phyloP scores from a whole-genome alignment of 2,113 vertebrate genomes.

The Misgurnus mizolepis region DNA sequence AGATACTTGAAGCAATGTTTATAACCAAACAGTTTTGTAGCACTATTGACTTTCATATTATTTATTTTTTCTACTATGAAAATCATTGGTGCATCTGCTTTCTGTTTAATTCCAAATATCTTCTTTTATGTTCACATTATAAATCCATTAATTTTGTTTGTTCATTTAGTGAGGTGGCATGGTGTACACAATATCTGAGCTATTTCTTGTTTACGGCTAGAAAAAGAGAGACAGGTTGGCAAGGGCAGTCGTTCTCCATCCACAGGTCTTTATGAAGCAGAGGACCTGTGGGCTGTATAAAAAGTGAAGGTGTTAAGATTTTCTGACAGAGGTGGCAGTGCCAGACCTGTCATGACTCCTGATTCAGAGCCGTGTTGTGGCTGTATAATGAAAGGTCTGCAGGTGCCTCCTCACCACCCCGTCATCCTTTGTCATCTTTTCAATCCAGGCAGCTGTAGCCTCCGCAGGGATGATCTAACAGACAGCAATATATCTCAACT shows the following conservation, averaged over 20 bases:
- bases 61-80: no score
- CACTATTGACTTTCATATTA: no score
- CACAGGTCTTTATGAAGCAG: neutral
- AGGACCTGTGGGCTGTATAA: constrained; percentile 29
- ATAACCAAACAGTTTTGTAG: no score
- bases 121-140: neutral
- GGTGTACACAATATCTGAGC: constrained; percentile 1
- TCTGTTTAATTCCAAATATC: no score
- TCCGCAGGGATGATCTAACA: neutral
- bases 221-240: constrained; percentile 14
- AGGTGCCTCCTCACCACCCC: constrained; percentile 4
- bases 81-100: no score
- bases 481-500: constrained; percentile 12
- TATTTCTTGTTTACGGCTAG: constrained; percentile 2
- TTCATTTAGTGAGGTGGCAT: neutral
- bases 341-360: constrained; percentile 7
- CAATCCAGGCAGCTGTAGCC: neutral
- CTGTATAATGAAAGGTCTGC: constrained; percentile 38
- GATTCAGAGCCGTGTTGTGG: constrained; percentile 1
- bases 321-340: constrained; percentile 6
- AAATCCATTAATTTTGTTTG: neutral
- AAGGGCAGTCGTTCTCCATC: neutral
- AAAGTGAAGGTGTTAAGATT: constrained; percentile 25
- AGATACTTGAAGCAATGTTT: no score
- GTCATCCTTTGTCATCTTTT: neutral